Conservation (phyloP, 2,113 vertebrate species). For the Hiodon tergisus region DNA sequence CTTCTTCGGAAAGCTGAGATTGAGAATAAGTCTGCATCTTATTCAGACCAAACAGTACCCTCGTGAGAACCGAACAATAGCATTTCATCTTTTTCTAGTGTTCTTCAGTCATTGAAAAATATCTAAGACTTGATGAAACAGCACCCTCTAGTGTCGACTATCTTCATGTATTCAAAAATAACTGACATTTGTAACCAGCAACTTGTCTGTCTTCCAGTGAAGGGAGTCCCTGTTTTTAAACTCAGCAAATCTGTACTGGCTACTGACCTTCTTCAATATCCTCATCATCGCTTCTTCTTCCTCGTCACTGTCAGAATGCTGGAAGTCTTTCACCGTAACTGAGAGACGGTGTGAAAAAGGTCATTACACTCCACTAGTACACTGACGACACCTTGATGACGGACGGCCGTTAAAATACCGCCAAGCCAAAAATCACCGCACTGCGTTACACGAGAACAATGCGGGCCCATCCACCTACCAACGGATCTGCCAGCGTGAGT, state of each 20-base stretch:
- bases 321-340: slow-evolving; percentile 76
- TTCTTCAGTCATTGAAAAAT: not conserved
- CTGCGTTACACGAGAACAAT: too few species aligned
- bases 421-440: too few species aligned
- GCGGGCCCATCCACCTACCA: too few species aligned
- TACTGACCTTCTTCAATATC: slow-evolving; percentile 76
- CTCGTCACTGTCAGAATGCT: slow-evolving; percentile 80
- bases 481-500: too few species aligned
- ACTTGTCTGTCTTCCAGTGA: not conserved
- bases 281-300: slow-evolving; percentile 79
- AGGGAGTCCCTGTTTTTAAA: not conserved
- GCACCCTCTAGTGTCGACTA: slow-evolving; percentile 44
- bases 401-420: too few species aligned
- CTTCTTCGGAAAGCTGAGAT: slow-evolving; percentile 81
- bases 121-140: slow-evolving; percentile 31
- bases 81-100: not conserved
- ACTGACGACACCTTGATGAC: too few species aligned
- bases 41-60: not conserved
- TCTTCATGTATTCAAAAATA: not conserved
- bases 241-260: not conserved
- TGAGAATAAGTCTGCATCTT: slow-evolving; percentile 22
- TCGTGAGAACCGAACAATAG: not conserved
- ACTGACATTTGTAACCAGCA: not conserved
- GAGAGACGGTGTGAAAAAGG: slow-evolving; percentile 21
- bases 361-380: not conserved